Base-by-base conservation (phyloP, 2,888 invertebrate species). In the Hoplodrina blanda region DNA sequence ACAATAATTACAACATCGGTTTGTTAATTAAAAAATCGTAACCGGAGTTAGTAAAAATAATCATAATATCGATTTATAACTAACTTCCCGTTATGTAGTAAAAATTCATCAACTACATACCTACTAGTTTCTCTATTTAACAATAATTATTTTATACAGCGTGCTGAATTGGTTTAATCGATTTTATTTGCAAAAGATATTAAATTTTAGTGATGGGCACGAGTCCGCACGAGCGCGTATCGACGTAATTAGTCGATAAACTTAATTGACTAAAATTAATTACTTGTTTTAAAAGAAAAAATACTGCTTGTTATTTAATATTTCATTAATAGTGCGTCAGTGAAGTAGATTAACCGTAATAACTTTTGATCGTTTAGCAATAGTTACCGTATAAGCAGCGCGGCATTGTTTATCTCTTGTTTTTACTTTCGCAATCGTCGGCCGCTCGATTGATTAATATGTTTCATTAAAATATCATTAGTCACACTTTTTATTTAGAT, bases 161-260 rank as follows among this genome's bases (percentile, higher is more conserved):
- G 90, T 89, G 85, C 83, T 84, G 79, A 93, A 93, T 93, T 84
- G 88, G 85, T 91, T 90, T 88, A 87, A 87, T 88, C 85, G 86
- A 86, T 87, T 89, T 88, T 91, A 90, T 93, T 91, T 90, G 91
- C 92, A 86, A 91, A 88, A 81, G 77, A 81, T 76, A 82, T 87
- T 80, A 80, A 76, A 80, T 72, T 79, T 72, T 89, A 89, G 90
- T 83, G 89, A 83, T 86, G 89, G 74, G 81, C 84, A 78, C 85
- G 79, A 77, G 74, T 75, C 67, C 78, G 81, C 84, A 78, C 85
- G 79, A 77, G 74, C 76, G 69, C 78, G 65, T 77, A 80, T 78
- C 73, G 78, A 76, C 62, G 55, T 64, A 79, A 76, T 83, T 80
- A 76, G 76, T 82, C 84, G 85, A 85, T 83, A 81, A 85, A 80